A percentile compares a stretch with the other conserved stretches of the same genome.
Evolutionary conservation across 2,797 vertebrate genomes (phyloP).

Genomic region (Orientallactaga sibirica): DNA sequence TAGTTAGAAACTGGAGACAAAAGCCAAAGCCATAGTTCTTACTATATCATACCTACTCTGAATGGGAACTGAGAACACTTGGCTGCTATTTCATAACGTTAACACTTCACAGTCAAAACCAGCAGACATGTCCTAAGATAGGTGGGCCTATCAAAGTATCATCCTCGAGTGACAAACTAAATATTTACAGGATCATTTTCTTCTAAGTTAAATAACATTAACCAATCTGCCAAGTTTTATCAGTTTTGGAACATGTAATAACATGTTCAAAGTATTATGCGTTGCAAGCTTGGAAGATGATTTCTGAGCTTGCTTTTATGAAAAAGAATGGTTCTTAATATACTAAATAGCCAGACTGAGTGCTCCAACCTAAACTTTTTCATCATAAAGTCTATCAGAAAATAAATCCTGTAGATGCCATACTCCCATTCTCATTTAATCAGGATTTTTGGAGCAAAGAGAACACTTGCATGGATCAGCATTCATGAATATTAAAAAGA

Average conservation of each 20-base stretch:
- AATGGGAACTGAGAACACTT: background rate
- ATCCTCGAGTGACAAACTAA: too few species aligned
- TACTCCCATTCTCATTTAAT: constrained; percentile 69
- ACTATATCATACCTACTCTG: background rate
- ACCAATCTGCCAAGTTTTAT: background rate
- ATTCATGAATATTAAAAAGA: constrained; percentile 84
- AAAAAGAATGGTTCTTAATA: constrained; percentile 64
- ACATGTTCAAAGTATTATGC: constrained; percentile 13
- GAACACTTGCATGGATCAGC: constrained; percentile 81
- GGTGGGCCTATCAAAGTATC: too few species aligned
- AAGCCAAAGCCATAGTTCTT: background rate
- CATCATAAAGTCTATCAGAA: constrained; percentile 70
- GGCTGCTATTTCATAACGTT: background rate
- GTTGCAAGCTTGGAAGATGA: constrained; percentile 4
- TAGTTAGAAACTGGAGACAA: background rate
- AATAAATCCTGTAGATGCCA: constrained; percentile 69
- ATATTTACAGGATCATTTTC: background rate
- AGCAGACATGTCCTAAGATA: constrained; percentile 28
- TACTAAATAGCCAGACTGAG: constrained; percentile 5
- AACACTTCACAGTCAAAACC: background rate
- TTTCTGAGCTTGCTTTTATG: constrained; percentile 63
- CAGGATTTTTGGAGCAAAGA: constrained; percentile 64
- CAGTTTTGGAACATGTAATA: background rate
- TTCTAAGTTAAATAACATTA: constrained; percentile 21
- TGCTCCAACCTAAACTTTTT: constrained; percentile 18